Evolutionary conservation across 2,113 vertebrate genomes (phyloP).

Genomic region (Psephotus haematonotus): DNA sequence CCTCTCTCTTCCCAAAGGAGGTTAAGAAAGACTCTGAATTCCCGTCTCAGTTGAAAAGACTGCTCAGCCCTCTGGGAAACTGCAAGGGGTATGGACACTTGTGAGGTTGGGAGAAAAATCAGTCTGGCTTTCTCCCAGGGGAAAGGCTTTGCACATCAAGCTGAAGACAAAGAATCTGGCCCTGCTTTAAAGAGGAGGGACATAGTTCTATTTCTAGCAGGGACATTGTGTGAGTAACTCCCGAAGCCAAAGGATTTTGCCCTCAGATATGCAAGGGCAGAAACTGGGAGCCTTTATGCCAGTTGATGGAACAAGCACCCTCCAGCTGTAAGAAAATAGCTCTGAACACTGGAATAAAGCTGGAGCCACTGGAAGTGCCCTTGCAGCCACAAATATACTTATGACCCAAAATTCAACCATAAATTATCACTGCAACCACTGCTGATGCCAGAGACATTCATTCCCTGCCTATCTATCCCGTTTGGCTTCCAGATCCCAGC

Average conservation of each 20-base stretch:
- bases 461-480: background rate
- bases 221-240: background rate
- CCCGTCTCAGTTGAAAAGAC: background rate
- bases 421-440: background rate
- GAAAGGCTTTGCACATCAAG: background rate
- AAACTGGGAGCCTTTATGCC: background rate
- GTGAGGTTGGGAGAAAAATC: background rate
- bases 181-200: background rate
- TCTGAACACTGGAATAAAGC: background rate
- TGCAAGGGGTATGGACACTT: background rate
- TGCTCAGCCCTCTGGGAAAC: background rate
- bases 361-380: slow-evolving; percentile 1
- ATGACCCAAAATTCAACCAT: background rate
- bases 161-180: slow-evolving; percentile 10
- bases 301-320: background rate
- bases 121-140: background rate
- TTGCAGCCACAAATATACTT: background rate
- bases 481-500: background rate
- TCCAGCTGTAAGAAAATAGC: background rate
- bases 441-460: background rate
- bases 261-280: slow-evolving; percentile 11
- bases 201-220: background rate
- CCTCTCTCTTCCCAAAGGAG: background rate
- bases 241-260: background rate
- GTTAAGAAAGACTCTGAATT: background rate